Conservation (phyloP, 2,888 invertebrate genomes). For the Reticulitermes lucifugus region DNA sequence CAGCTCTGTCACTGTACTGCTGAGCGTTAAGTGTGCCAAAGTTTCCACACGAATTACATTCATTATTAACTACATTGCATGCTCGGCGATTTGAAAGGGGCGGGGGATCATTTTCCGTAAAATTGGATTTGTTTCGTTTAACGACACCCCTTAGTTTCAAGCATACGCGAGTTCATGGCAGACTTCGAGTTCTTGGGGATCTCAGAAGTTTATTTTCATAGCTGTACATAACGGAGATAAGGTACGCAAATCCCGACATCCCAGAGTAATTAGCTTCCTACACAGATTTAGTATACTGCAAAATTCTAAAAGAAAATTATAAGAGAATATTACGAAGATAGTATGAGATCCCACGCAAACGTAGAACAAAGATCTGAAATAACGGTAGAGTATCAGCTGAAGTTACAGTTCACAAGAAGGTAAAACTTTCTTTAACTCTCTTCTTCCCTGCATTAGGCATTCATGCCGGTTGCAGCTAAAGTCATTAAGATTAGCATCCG, state of each 20-base stretch:
- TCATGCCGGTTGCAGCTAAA: no score
- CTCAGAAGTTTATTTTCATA: background rate
- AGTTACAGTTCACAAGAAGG: no score
- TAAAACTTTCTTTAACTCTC: no score
- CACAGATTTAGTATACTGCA: background rate
- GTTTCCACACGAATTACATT: constrained; percentile 8
- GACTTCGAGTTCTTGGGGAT: background rate
- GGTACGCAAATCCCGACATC: background rate
- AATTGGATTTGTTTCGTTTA: constrained; percentile 10
- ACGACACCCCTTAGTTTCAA: background rate
- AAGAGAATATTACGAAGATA: background rate
- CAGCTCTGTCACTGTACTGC: background rate
- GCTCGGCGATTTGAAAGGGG: background rate
- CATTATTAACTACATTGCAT: background rate
- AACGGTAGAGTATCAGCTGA: no score
- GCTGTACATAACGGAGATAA: background rate
- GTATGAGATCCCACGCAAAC: no score
- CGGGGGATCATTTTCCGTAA: background rate
- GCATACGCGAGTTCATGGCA: background rate
- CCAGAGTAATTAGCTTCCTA: background rate
- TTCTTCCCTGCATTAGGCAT: no score
- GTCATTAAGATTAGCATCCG: no score
- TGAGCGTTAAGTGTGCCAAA: background rate
- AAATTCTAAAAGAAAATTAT: background rate
- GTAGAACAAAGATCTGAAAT: no score